Evolutionary conservation across 2,888 invertebrate genomes (phyloP), one percentile per base, ranked within the genome.

Genomic region (Aradus depressus): DNA sequence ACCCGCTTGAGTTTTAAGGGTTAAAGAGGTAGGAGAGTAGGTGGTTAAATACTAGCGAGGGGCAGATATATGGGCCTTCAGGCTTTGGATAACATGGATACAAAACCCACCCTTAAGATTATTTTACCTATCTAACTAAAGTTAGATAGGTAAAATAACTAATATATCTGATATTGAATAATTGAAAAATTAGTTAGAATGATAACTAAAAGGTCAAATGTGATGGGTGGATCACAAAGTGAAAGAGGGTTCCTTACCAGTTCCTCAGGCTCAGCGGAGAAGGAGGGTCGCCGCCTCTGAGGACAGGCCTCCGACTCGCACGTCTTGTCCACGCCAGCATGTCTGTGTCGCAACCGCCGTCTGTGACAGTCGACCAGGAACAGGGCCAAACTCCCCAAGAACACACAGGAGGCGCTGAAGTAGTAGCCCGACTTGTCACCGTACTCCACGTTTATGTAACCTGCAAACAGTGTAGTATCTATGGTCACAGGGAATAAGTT

Each of bases 321-420:
- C 2, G 74, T 64, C 57, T 76, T 75, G 32, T 70, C 68, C 4
- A 73, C 74, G 35, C 75, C 76, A 56, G 70, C 79, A 69, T 82
- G 82, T 68, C 83, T 83, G 62, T 82, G 80, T 31, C 73, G 67
- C 25, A 80, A 76, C 62, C 78, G 81, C 58, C 84, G 72, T 59
- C 81, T 73, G 65, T 86, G 84, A 54, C 86, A 71, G 68, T 87
- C 86, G 59, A 87, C 85, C 63, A 87, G 78, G 70, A 87, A 87
- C 55, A 87, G 74, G 8, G 83, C 77, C 59, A 84, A 70, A 55
- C 84, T 82, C 16, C 86, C 86, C 44, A 84, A 74, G 53, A 86
- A 72, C 16, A 82, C 81, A 66, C 84, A 84, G 4, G 82, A 79
- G 3, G 84, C 83, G 64, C 85, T 84, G 70, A 87, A 83, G 71